These are phyloP conservation scores for Ashinkailepas kermadecensis DNA, from an alignment of 2,888 invertebrate species.

Conservation along the genomic window DNA sequence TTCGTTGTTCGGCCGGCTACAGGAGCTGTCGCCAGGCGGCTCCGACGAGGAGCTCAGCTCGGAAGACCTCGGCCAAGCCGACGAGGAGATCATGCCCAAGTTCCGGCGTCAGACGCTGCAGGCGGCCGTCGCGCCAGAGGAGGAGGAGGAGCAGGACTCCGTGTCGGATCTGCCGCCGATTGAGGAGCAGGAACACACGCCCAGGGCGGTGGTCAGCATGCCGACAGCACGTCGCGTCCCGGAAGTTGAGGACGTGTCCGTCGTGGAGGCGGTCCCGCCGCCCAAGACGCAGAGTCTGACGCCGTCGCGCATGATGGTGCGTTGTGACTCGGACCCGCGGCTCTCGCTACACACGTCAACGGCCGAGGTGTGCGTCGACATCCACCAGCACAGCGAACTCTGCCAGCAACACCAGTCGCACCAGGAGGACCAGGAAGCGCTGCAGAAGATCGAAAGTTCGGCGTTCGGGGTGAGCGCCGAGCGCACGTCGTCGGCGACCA, in stretches of 20 bases:
- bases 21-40: neutral
- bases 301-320: constrained; percentile 3
- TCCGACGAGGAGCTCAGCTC: neutral
- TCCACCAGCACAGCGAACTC: neutral
- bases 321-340: constrained; percentile 11
- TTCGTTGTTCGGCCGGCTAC: neutral
- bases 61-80: neutral
- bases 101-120: neutral
- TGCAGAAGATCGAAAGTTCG: constrained; percentile 42
- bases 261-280: neutral
- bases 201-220: neutral
- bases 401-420: neutral
- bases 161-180: constrained; percentile 39
- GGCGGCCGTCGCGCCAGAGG: constrained; percentile 36
- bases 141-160: constrained; percentile 40
- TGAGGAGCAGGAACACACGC: constrained; percentile 39
- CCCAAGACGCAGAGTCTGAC: constrained; percentile 14
- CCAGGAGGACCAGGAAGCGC: constrained; percentile 36
- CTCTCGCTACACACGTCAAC: neutral
- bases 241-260: neutral
- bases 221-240: neutral
- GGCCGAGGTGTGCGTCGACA: neutral
- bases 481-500: constrained; percentile 40
- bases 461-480: constrained; percentile 39
- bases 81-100: neutral